Percentiles rank a stretch among this genome's conserved stretches.
phyloP scores from a whole-genome alignment of 1,140 invertebrate species.

The Pogonognathellus flavescens region DNA sequence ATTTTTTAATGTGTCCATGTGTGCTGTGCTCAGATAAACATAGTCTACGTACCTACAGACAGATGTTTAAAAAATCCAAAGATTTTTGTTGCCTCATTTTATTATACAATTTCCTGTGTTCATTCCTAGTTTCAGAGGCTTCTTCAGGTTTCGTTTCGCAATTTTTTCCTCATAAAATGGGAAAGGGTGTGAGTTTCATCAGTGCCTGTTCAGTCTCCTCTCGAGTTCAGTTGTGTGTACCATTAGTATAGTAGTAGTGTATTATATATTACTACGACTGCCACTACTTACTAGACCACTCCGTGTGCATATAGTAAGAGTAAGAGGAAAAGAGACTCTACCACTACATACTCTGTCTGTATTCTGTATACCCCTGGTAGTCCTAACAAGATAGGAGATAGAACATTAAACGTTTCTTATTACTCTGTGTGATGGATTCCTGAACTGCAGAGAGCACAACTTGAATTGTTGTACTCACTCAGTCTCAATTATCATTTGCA shows the following conservation, averaged over 20 bases:
- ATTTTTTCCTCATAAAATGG: constrained; percentile 46
- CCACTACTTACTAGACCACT: too few relatives aligned
- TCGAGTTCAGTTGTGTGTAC: too few relatives aligned
- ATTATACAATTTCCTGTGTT: constrained; percentile 52
- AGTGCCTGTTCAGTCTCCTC: neutral
- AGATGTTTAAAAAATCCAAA: constrained; percentile 25
- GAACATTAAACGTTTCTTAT: too few relatives aligned
- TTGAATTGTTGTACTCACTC: constrained; percentile 1
- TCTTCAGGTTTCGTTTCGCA: constrained; percentile 26
- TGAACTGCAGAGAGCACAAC: too few relatives aligned
- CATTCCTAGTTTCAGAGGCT: constrained; percentile 27
- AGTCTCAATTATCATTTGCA: neutral
- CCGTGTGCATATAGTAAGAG: too few relatives aligned
- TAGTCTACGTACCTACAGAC: neutral
- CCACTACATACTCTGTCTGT: too few relatives aligned
- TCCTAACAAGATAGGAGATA: too few relatives aligned
- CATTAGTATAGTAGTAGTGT: too few relatives aligned
- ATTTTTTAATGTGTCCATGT: constrained; percentile 24
- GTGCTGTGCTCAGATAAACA: neutral
- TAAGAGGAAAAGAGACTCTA: constrained; percentile 12
- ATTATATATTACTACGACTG: too few relatives aligned
- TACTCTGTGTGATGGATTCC: too few relatives aligned
- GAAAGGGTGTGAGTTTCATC: constrained; percentile 35
- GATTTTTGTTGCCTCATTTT: constrained; percentile 51
- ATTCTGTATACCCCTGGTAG: constrained; percentile 2